Base-by-base conservation (phyloP, 2,113 vertebrate species). In the Nerophis lumbriciformis region DNA sequence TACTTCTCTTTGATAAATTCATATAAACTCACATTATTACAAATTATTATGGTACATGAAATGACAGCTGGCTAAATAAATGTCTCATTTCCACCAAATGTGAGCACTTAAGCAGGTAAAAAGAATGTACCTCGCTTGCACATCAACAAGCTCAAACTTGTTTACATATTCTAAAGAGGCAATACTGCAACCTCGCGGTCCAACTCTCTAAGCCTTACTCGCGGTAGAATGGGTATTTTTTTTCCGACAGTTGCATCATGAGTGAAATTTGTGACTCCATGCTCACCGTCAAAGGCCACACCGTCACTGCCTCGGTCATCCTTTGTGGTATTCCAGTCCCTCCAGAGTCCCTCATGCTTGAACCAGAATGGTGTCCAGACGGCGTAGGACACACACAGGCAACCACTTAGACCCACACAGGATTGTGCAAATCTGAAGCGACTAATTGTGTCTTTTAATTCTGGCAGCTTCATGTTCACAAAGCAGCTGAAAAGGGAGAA, bases 331-430 rank as follows among this genome's bases (percentile, higher is more conserved):
- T 88, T 90, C 71, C 51, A 64, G 6, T 51, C 37, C 0, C 68
- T 28, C 91, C 90, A 92, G 47, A 91, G 80, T 53, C 91, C 90
- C 21, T 4, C 7, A 3, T 71, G 57, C 11, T 79, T 82, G 47
- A 91, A 71, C 91, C 91, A 92, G 64, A 56, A 73, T 0, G 88
- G 86, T 2, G 81, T 85, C 73, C 83, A 90, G 36, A 91, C 86
- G 0, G 90, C 83, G 0, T 84, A 91, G 58, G 65, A 64, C 61
- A 92, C 77, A 55, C 75, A 88, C 50, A 89, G 53, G 65, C 89
- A 90, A 8, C 91, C 91, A 8, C 47, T 45, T 28, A 91, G 57
- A 2, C 88, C 91, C 62, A 90, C 47, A 56, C 80, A 80, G 6
- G 79, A 88, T 68, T 90, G 84, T 16, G 59, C 61, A 38, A 89